Conservation (phyloP, 2,797 vertebrate genomes). For the Pterois miles region DNA sequence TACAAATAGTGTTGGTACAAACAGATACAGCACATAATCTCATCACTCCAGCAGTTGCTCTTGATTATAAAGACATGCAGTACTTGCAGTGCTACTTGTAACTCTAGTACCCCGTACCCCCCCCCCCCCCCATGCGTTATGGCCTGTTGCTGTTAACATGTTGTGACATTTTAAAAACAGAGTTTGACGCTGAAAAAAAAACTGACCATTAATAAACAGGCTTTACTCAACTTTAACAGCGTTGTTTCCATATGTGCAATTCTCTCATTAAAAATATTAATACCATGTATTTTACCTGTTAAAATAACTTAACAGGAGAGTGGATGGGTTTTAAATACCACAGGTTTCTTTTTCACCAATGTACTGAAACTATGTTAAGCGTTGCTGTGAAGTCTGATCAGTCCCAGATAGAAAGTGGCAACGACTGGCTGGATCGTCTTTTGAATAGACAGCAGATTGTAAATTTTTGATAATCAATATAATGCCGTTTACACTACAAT, state of each 20-base stretch:
- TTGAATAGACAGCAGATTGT: background rate
- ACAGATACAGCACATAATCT: conserved; percentile 37
- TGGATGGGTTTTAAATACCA: background rate
- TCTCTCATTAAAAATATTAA: background rate
- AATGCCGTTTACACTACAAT: background rate
- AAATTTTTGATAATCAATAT: background rate
- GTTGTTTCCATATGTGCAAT: background rate
- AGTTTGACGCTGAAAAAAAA: conserved; percentile 54
- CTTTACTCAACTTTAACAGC: conserved; percentile 55
- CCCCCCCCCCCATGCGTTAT: conserved; percentile 43
- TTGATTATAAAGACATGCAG: conserved; percentile 49
- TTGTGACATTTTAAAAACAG: conserved; percentile 68
- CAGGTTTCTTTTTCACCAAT: background rate
- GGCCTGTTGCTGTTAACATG: conserved; percentile 72
- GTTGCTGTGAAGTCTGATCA: background rate
- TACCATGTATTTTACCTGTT: background rate
- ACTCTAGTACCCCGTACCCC: conserved; percentile 47
- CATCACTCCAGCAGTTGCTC: conserved; percentile 36
- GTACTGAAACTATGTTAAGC: background rate
- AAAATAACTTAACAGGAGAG: background rate
- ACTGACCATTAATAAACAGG: conserved; percentile 73
- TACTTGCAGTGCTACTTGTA: conserved; percentile 61
- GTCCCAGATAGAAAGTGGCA: too few relatives aligned
- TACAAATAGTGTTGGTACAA: conserved; percentile 28
- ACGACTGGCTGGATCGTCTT: background rate